Percentiles rank a stretch among this genome's conserved stretches.
phyloP scores from a whole-genome alignment of 2,888 invertebrate species.

The Cyrtodaria siliqua region DNA sequence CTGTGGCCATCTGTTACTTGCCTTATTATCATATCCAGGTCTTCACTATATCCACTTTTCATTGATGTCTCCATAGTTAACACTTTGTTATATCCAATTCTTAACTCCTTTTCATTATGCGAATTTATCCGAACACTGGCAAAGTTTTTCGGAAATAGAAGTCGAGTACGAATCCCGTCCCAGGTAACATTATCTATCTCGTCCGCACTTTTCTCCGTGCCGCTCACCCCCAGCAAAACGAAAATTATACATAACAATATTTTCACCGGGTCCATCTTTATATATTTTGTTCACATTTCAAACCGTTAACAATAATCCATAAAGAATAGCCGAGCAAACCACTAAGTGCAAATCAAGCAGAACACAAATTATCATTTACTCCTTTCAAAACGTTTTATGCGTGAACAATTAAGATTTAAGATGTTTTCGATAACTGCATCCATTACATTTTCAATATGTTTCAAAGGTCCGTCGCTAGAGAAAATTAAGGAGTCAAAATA shows the following conservation, averaged over 20 bases:
- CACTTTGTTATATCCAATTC: constrained; percentile 68
- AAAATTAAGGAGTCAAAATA: too few species aligned
- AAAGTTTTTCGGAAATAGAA: constrained; percentile 60
- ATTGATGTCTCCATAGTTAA: constrained; percentile 68
- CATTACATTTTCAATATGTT: too few species aligned
- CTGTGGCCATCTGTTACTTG: constrained; percentile 72
- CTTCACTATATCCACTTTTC: constrained; percentile 38
- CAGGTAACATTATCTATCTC: constrained; percentile 2
- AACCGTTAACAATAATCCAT: not conserved
- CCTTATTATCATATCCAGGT: constrained; percentile 62
- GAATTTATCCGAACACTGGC: constrained; percentile 59
- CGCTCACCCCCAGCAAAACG: constrained; percentile 17
- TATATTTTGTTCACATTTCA: constrained; percentile 9
- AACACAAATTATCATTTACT: too few species aligned
- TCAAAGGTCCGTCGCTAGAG: too few species aligned
- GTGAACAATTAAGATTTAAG: too few species aligned
- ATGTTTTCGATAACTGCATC: too few species aligned
- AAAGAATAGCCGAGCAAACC: too few species aligned
- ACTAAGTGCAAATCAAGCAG: too few species aligned
- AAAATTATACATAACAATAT: constrained; percentile 19
- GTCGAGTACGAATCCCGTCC: constrained; percentile 47
- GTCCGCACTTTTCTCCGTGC: too few species aligned
- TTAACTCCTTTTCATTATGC: constrained; percentile 64
- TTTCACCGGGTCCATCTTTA: constrained; percentile 30
- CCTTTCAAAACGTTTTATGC: too few species aligned